A percentile compares a stretch with the other conserved stretches of the same genome.
Conservation (phyloP, 2,113 vertebrate species). For the Hyperopisus bebe region DNA sequence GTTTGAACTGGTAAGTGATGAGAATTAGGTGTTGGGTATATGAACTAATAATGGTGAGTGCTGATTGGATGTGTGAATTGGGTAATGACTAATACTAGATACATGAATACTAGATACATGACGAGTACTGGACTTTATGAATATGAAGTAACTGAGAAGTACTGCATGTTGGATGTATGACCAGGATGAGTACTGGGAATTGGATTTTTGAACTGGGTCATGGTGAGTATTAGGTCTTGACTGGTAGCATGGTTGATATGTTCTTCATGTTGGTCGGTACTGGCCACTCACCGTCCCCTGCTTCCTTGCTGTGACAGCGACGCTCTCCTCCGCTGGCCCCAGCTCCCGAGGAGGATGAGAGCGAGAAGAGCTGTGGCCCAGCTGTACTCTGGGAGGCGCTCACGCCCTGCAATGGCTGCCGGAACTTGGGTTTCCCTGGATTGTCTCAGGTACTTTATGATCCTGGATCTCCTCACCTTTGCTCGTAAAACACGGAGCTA, state of each 20-base stretch:
- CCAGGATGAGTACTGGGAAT: neutral
- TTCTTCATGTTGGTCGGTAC: neutral
- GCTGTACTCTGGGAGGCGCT: slow-evolving; percentile 88
- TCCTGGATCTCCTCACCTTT: neutral
- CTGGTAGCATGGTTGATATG: neutral
- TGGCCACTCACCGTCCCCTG: neutral
- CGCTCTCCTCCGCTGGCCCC: slow-evolving; percentile 65
- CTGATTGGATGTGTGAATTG: neutral
- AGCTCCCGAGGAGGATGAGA: slow-evolving; percentile 71
- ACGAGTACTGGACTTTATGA: neutral
- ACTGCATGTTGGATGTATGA: neutral
- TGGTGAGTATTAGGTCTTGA: neutral
- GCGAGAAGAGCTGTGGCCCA: slow-evolving; percentile 78
- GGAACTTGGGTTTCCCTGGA: slow-evolving; percentile 82
- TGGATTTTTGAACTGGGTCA: neutral
- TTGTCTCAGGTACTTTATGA: slow-evolving; percentile 71
- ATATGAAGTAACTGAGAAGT: neutral
- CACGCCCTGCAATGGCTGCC: slow-evolving; percentile 91
- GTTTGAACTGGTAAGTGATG: neutral
- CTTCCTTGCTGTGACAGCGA: slow-evolving; percentile 51
- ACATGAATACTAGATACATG: neutral
- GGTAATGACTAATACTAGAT: neutral
- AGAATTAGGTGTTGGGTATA: neutral
- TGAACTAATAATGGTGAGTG: neutral
- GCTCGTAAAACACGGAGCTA: neutral